phyloP scores from a whole-genome alignment of 2,888 invertebrate species.

The Pseudolycoriella hygida region DNA sequence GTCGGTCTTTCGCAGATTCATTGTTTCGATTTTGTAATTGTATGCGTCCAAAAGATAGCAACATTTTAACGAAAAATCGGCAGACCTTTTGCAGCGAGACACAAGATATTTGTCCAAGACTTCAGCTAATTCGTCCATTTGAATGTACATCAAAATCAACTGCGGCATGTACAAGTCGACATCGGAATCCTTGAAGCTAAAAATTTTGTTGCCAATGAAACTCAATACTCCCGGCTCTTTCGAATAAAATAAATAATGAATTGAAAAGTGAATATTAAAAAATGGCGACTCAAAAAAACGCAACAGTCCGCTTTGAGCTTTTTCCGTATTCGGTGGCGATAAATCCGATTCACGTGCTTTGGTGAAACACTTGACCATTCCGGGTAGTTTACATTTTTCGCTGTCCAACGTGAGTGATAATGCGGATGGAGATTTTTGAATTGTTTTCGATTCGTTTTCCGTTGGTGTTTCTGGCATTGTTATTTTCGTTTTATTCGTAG shows the following conservation, averaged over 20 bases:
- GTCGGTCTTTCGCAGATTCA: slow-evolving; percentile 21
- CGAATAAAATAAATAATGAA: slow-evolving; percentile 93
- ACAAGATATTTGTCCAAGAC: slow-evolving; percentile 70
- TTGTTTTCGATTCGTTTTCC: slow-evolving; percentile 10
- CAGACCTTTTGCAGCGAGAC: slow-evolving; percentile 77
- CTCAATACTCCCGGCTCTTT: slow-evolving; percentile 96
- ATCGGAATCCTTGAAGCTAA: slow-evolving; percentile 79
- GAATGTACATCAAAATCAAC: slow-evolving; percentile 94
- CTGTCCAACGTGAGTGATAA: slow-evolving; percentile 14
- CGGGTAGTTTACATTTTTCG: slow-evolving; percentile 17
- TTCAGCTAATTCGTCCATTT: slow-evolving; percentile 94
- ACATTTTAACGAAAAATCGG: slow-evolving; percentile 89
- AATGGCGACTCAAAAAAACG: slow-evolving; percentile 92
- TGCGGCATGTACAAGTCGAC: slow-evolving; percentile 98
- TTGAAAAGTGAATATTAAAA: slow-evolving; percentile 96
- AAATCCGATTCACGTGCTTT: slow-evolving; percentile 7
- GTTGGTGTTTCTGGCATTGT: slow-evolving; percentile 10
- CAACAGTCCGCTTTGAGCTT: slow-evolving; percentile 26
- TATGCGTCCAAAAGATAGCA: slow-evolving; percentile 95
- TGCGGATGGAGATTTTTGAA: slow-evolving; percentile 19
- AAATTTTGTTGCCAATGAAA: slow-evolving; percentile 94
- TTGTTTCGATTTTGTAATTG: slow-evolving; percentile 25
- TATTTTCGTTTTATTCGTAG: slow-evolving; percentile 23
- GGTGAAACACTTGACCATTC: slow-evolving; percentile 28
- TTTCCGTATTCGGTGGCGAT: slow-evolving; percentile 16